Evolutionary conservation across 2,113 vertebrate genomes (phyloP).

Genomic region (Labeo catla): DNA sequence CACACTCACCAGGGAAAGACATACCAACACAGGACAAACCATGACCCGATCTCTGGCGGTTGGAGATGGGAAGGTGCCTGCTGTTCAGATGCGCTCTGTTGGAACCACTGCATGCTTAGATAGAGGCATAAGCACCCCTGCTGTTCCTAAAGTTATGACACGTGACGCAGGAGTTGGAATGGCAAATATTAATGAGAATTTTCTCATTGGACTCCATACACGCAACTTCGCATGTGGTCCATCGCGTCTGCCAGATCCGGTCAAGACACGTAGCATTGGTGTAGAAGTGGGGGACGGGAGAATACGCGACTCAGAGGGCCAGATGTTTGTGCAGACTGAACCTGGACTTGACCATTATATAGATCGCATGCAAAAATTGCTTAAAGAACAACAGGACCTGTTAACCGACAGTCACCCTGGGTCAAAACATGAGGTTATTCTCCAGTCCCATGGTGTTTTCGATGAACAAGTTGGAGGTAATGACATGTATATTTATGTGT

Average conservation of each 20-base stretch:
- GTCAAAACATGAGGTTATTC: constrained; percentile 76
- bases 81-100: constrained; percentile 77
- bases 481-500: background rate
- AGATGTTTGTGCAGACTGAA: constrained; percentile 67
- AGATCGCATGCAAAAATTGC: constrained; percentile 85
- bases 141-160: constrained; percentile 72
- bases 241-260: constrained; percentile 73
- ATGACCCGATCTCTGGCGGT: constrained; percentile 80
- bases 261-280: constrained; percentile 84
- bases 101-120: constrained; percentile 72
- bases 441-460: constrained; percentile 76
- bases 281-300: constrained; percentile 86
- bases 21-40: constrained; percentile 81
- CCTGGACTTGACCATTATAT: constrained; percentile 89
- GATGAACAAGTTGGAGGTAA: constrained; percentile 64
- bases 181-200: constrained; percentile 87
- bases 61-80: constrained; percentile 76
- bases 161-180: constrained; percentile 87
- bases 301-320: constrained; percentile 63
- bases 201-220: constrained; percentile 89
- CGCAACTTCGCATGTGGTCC: constrained; percentile 93
- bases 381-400: constrained; percentile 87
- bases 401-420: constrained; percentile 83
- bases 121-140: constrained; percentile 22
- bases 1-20: constrained; percentile 82